Evolutionary conservation across 2,888 invertebrate species (phyloP), one percentile per base, ranked within the genome.

Genomic region (Lithophane ornitopus): DNA sequence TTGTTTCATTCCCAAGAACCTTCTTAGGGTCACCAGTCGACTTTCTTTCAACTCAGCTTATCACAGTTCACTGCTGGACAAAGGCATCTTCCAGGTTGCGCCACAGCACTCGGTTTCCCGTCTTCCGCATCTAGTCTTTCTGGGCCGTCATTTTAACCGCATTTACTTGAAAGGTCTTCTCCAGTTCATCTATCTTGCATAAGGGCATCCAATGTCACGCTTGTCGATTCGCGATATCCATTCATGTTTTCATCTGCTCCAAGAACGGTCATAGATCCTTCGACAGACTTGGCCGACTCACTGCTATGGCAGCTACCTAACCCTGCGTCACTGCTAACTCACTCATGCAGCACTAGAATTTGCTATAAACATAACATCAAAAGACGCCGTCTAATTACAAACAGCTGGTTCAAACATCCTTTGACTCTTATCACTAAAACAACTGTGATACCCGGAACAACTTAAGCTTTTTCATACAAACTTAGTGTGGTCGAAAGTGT

Each of bases 371-470:
- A 14, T 34, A 28, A 58, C 70, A 62, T 82, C 65, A 75, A 79
- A 80, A 75, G 52, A 56, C 44, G 56, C 74, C 84, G 80, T 46
- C 61, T 71, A 62, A 74, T 74, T 56, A 58, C 49, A 59, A 71
- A 49, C 66, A 76, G 66, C 80, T 83, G 81, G 75, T 84, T 70
- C 39, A 76, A 75, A 84, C 79, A 77, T 79, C 44, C 77, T 84
- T 70, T 72, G 26, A 56, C 46, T 75, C 59, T 78, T 88, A 87
- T 88, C 87, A 74, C 39, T 76, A 76, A 69, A 69, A 61, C 71
- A 78, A 88, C 78, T 44, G n/a, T n/a, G n/a, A 19, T 6, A 26
- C 11, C 73, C 76, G 87, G 88, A 82, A 88, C 78, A 69, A 56
- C 63, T 76, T 81, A 85, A 87, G 76, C 80, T 62, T 78, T 70